A percentile compares a stretch with the other conserved stretches of the same genome.
Evolutionary conservation across 2,797 vertebrate genomes (phyloP).

Genomic region (Rhinella marina): DNA sequence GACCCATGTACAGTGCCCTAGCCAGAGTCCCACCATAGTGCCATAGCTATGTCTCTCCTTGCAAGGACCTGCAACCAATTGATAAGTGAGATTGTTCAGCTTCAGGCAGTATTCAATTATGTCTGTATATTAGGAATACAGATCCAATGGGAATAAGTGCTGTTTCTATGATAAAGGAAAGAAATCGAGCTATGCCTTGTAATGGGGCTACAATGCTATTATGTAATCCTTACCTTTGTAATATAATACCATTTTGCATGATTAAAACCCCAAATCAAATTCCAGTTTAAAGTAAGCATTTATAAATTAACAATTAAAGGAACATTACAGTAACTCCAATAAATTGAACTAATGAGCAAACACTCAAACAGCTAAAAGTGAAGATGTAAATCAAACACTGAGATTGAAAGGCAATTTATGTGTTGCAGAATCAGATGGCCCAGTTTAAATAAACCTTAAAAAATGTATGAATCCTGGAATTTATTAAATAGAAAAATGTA

Average conservation of each 20-base stretch:
- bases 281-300: conserved; percentile 55
- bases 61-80: neutral
- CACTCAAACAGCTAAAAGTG: conserved; percentile 28
- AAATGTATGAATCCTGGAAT: conserved; percentile 55
- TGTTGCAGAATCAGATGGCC: conserved; percentile 34
- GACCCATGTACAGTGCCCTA: too few relatives aligned
- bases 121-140: neutral
- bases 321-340: conserved; percentile 59
- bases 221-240: conserved; percentile 31
- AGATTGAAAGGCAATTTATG: conserved; percentile 51
- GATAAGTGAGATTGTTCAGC: neutral
- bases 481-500: conserved; percentile 55
- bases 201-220: conserved; percentile 1
- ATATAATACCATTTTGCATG: conserved; percentile 55
- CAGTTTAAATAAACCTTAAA: conserved; percentile 57
- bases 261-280: conserved; percentile 63
- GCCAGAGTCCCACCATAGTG: too few relatives aligned
- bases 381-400: conserved; percentile 40
- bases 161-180: neutral
- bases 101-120: neutral
- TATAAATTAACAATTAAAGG: conserved; percentile 47
- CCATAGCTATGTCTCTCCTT: neutral
- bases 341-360: conserved; percentile 60
- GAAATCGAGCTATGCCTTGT: neutral
- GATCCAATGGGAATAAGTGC: neutral